Base-by-base conservation (phyloP, 1,140 invertebrate species). In the Saccostrea cuccullata region DNA sequence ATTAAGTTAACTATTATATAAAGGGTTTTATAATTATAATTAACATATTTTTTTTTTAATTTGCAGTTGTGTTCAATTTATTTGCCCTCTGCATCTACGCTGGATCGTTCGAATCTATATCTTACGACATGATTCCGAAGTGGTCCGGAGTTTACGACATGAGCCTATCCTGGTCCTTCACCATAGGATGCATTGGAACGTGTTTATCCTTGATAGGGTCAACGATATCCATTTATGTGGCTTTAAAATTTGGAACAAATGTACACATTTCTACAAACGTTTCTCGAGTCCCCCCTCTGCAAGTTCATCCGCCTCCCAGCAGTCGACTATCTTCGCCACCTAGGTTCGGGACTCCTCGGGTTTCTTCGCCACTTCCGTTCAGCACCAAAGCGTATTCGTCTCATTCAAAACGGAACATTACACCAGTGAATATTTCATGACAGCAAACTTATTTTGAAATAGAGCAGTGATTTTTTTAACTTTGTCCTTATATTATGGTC, bases 1-100 rank as follows among this genome's bases (percentile, higher is more conserved):
- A 47, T 47, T 47, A 47, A 47, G 2, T 47, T 47, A 47, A n/a
- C n/a, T n/a, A n/a, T n/a, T n/a, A n/a, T n/a, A n/a, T n/a, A n/a
- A n/a, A n/a, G n/a, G n/a, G n/a, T n/a, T n/a, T n/a, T 47, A 6
- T 2, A 3, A 3, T 60, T 60, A 15, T 60, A 17, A 15, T 60
- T 60, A 26, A 36, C 12, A 11, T 36, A 9, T 47, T 56, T 87
- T 87, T 9, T 23, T 64, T 20, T 84, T 84, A 8, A 47, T 47
- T 47, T 47, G 6, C 55, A 87, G 86, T 83, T 84, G 86, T 84
- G 82, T 84, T 87, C 70, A 64, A 83, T 60, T 30, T 84, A 12
- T 83, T 87, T 20, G 77, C 77, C 55, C 73, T 87, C 20, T 87
- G 86, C n/a, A 70, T 87, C 11, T 87, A 87, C 58, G 86, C 77